phyloP scores from a whole-genome alignment of 2,113 vertebrate species.

The Hemichromis elongatus region DNA sequence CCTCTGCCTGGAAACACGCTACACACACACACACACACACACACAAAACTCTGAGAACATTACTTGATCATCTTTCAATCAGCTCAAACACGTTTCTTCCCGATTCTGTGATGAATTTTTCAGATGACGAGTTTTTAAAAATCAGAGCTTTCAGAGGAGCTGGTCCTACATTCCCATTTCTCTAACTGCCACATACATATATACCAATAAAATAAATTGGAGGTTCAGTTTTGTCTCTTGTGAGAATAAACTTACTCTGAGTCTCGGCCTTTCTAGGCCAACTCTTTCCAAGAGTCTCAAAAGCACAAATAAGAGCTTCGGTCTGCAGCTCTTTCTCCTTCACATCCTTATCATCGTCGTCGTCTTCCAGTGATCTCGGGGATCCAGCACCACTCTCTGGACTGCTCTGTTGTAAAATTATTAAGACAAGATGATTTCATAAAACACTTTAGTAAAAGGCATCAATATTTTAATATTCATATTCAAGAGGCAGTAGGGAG shows the following conservation, averaged over 20 bases:
- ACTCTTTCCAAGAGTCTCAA: slow-evolving; percentile 88
- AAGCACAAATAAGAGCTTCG: slow-evolving; percentile 86
- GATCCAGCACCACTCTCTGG: slow-evolving; percentile 64
- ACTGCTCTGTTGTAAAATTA: slow-evolving; percentile 73
- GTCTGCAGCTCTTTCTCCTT: slow-evolving; percentile 84
- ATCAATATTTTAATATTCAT: neutral
- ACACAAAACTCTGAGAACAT: neutral
- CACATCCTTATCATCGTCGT: slow-evolving; percentile 74
- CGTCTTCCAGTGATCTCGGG: slow-evolving; percentile 64
- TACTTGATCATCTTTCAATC: neutral
- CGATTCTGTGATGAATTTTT: neutral
- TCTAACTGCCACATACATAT: neutral
- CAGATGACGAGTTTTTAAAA: too few species aligned
- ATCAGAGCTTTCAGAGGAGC: neutral
- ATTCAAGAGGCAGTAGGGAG: neutral
- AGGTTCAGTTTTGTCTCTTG: neutral
- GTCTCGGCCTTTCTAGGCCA: slow-evolving; percentile 85
- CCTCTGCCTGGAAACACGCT: slow-evolving; percentile 84
- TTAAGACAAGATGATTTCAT: neutral
- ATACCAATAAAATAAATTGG: neutral
- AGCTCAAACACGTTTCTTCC: neutral
- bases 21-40: neutral
- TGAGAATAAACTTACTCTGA: slow-evolving; percentile 75
- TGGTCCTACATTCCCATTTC: neutral
- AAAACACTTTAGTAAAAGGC: neutral